Evolutionary conservation across 1,140 invertebrate genomes (phyloP).

Genomic region (Wasmannia auropunctata): DNA sequence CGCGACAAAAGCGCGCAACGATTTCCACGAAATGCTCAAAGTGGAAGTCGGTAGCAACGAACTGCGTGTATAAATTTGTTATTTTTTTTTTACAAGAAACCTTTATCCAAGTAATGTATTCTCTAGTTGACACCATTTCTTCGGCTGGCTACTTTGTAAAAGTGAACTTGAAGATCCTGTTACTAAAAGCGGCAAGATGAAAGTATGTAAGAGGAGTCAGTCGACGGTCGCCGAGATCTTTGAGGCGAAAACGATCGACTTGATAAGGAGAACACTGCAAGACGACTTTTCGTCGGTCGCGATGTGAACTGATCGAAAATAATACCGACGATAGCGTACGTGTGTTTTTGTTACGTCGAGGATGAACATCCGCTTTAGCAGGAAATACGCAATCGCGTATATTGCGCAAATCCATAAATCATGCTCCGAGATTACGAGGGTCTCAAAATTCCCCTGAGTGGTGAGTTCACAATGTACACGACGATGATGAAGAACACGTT

Average conservation of each 20-base stretch:
- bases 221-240: not conserved
- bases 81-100: not conserved
- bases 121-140: not conserved
- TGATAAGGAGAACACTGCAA: not conserved
- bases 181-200: constrained; percentile 59
- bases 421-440: not conserved
- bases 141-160: not conserved
- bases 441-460: not conserved
- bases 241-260: constrained; percentile 5
- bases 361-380: not conserved
- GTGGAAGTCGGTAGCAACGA: not conserved
- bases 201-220: constrained; percentile 39
- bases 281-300: not conserved
- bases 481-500: constrained; percentile 6
- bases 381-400: constrained; percentile 3
- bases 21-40: constrained; percentile 14
- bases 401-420: not conserved
- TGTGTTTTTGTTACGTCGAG: not conserved
- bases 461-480: not conserved
- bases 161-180: constrained; percentile 42
- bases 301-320: not conserved
- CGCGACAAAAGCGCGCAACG: constrained; percentile 6
- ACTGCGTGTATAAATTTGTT: not conserved
- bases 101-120: not conserved
- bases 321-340: not conserved